phyloP scores from a whole-genome alignment of 2,113 vertebrate genomes.

The Chloropsis hardwickii region DNA sequence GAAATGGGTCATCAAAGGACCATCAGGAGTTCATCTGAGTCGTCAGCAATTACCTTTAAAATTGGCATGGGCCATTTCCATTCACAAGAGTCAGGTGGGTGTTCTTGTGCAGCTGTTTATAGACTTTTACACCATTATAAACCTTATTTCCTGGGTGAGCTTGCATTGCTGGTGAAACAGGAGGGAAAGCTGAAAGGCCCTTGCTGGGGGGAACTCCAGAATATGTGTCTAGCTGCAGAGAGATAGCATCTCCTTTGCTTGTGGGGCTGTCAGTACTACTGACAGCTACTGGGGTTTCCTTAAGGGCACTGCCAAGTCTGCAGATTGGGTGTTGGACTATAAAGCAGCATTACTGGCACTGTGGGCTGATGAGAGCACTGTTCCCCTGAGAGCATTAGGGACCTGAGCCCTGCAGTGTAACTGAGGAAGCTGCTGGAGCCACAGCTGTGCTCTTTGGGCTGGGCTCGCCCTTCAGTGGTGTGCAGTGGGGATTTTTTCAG shows the following conservation, averaged over 20 bases:
- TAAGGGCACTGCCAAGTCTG: not conserved
- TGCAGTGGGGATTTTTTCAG: not conserved
- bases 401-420: not conserved
- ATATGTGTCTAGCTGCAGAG: not conserved
- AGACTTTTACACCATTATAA: not conserved
- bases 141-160: not conserved
- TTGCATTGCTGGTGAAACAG: not conserved
- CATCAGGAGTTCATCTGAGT: conserved; percentile 81
- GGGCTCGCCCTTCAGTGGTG: not conserved
- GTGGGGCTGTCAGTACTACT: not conserved
- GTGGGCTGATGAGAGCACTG: not conserved
- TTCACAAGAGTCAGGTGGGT: conserved; percentile 96
- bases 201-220: not conserved
- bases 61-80: conserved; percentile 96
- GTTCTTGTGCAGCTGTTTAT: not conserved
- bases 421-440: not conserved
- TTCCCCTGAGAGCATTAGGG: not conserved
- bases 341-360: not conserved
- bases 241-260: not conserved
- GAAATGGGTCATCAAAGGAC: conserved; percentile 86
- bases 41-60: conserved; percentile 92
- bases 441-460: not conserved
- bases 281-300: not conserved
- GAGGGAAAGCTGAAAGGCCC: not conserved
- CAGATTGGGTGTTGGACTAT: not conserved